Evolutionary conservation across 2,888 invertebrate species (phyloP), one percentile per base, ranked within the genome.

Genomic region (Dryobota labecula): DNA sequence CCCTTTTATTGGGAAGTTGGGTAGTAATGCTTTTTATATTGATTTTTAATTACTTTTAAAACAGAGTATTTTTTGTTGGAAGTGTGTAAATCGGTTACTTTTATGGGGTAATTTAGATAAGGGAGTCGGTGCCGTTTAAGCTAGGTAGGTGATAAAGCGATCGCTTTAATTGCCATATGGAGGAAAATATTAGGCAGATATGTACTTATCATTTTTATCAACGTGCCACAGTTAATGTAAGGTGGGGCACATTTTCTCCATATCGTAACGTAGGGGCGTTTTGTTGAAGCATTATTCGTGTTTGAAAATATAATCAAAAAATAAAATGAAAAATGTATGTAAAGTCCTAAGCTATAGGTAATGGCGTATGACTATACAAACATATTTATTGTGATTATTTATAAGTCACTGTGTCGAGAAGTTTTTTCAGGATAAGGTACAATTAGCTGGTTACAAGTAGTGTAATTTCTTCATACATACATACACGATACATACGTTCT

Each of bases 31-130:
- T 77, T 77, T 77, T 72, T 80, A 72, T 75, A 81, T 84, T 70
- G 82, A 82, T 78, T 78, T 82, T 76, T 78, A 83, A 78, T 81
- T 84, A 78, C 69, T 76, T 58, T 45, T 30, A 56, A 70, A 71
- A 47, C 53, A 43, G 30, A 58, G 27, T 53, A 27, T 78, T 73
- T 76, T 74, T 69, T 68, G 53, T 67, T 56, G 51, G 43, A 58
- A 58, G 56, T 63, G 49, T 61, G 57, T 58, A 63, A 78, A 70
- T 83, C 53, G 73, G 61, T 74, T 62, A 68, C 47, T 60, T 83
- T 82, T 78, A 84, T 82, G 69, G 74, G 57, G 70, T 84, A 61
- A 64, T 83, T 84, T 70, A 83, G 84, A 82, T 83, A 84, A 75
- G 69, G 58, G 45, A 45, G 53, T 56, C 41, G 66, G 64, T 68